These are phyloP conservation scores for Lutjanus campechanus DNA, from an alignment of 2,797 vertebrate genomes.

Conservation along the genomic window DNA sequence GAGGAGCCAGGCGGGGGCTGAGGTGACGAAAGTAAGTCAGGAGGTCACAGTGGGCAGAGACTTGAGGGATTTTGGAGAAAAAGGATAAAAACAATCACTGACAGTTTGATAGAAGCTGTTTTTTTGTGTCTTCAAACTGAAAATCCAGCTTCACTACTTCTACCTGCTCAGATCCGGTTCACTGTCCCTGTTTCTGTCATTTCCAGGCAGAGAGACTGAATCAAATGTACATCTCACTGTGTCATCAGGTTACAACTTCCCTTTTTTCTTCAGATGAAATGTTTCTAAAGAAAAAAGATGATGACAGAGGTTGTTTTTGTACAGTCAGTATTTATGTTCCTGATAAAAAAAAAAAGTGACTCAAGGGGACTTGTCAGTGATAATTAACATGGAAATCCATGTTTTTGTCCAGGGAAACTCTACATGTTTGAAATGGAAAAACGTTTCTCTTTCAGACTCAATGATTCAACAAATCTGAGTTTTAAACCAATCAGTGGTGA, in stretches of 20 bases:
- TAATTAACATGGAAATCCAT: neutral
- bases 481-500: neutral
- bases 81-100: neutral
- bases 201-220: neutral
- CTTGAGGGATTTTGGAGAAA: neutral
- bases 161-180: neutral
- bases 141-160: neutral
- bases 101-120: neutral
- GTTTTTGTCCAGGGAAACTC: neutral
- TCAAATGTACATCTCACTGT: neutral
- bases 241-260: neutral
- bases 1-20: conserved; percentile 33
- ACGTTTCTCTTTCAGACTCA: neutral
- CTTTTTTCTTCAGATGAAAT: neutral
- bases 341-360: conserved; percentile 10
- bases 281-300: conserved; percentile 4
- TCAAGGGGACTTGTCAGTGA: neutral
- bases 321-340: neutral
- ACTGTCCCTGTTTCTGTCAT: neutral
- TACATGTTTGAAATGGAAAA: neutral
- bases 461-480: neutral
- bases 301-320: neutral
- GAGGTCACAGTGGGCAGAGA: neutral
- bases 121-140: neutral
- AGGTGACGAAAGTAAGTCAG: conserved; percentile 41